Percentiles rank a stretch among this genome's conserved stretches.
Evolutionary conservation across 2,888 invertebrate species (phyloP).

Genomic region (Physocephala rufipes): DNA sequence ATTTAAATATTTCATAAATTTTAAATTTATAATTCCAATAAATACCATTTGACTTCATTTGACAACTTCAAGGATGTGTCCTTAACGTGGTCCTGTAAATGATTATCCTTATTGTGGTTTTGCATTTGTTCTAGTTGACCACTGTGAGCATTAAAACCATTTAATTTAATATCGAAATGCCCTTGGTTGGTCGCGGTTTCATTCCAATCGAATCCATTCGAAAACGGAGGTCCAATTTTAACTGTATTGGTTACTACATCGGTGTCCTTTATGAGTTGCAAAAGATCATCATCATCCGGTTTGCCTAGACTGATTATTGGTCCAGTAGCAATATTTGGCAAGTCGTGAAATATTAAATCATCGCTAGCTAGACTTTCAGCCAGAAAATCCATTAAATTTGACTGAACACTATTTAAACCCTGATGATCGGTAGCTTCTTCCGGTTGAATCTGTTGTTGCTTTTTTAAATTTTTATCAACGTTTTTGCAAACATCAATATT

Average conservation of each 20-base stretch:
- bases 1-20: neutral
- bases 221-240: conserved; percentile 45
- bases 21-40: neutral
- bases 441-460: conserved; percentile 1
- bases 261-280: conserved; percentile 53
- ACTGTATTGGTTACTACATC: conserved; percentile 50
- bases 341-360: conserved; percentile 56
- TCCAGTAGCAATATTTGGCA: conserved; percentile 55
- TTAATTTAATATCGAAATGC: conserved; percentile 45
- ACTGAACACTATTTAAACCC: conserved; percentile 60
- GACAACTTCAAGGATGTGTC: conserved; percentile 35
- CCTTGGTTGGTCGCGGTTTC: conserved; percentile 35
- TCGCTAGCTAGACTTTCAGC: conserved; percentile 60
- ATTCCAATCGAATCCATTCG: conserved; percentile 38
- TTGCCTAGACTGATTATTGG: conserved; percentile 52
- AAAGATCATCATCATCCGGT: conserved; percentile 54
- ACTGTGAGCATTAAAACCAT: conserved; percentile 39
- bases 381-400: conserved; percentile 63
- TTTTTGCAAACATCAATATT: conserved; percentile 48
- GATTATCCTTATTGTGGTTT: conserved; percentile 10
- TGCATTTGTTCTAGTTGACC: conserved; percentile 33
- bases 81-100: conserved; percentile 10
- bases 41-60: conserved; percentile 15
- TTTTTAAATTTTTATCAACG: conserved; percentile 47
- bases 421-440: neutral